Conservation (phyloP, 2,797 vertebrate genomes). For the Scleropages formosus region DNA sequence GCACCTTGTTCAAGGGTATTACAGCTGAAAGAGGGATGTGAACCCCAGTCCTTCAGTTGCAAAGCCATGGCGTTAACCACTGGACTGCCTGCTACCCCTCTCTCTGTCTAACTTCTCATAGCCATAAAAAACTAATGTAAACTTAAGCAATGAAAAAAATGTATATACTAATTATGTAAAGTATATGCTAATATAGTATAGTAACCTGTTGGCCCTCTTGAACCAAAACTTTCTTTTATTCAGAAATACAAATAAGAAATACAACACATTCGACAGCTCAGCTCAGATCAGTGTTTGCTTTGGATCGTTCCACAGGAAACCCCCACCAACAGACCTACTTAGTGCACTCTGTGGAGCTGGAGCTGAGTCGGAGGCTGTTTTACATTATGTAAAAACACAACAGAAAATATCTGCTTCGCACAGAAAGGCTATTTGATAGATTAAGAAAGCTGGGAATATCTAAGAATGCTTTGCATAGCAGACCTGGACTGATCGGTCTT, state of each 20-base stretch:
- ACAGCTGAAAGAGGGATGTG: no score
- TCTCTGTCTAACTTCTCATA: no score
- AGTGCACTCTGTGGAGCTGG: conserved; percentile 23
- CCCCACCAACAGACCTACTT: conserved; percentile 39
- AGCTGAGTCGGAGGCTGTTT: conserved; percentile 2
- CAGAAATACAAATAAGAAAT: conserved; percentile 40
- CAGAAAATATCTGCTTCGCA: background rate
- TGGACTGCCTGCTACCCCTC: no score
- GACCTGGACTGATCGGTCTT: background rate
- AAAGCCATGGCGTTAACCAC: no score
- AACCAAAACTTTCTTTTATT: conserved; percentile 29
- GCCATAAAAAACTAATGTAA: no score
- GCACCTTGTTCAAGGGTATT: no score
- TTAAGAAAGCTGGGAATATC: background rate
- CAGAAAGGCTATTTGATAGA: background rate
- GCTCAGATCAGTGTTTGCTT: conserved; percentile 42
- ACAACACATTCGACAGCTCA: conserved; percentile 42
- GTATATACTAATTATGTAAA: no score
- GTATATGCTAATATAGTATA: no score
- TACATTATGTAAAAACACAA: conserved; percentile 44
- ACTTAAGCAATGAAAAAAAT: no score
- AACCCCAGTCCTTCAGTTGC: no score
- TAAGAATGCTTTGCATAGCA: background rate
- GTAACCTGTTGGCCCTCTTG: no score
- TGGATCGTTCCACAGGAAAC: conserved; percentile 38